phyloP scores from a whole-genome alignment of 2,113 vertebrate genomes.

The Erythrocebus patas region DNA sequence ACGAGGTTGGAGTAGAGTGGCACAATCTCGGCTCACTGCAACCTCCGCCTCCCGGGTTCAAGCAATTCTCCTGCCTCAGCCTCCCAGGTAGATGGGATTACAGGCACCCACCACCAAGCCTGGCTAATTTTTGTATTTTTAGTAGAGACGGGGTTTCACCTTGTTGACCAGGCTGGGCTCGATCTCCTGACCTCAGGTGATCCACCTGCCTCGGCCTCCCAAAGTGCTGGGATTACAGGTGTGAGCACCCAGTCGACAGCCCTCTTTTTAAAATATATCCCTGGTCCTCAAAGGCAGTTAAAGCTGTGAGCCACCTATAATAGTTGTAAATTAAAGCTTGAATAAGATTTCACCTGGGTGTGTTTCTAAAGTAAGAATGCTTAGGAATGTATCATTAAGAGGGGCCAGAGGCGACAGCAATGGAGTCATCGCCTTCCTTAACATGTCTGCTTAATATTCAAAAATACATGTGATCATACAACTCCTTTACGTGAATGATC shows the following conservation, averaged over 20 bases:
- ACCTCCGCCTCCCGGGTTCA: no score
- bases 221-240: background rate
- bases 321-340: background rate
- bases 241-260: background rate
- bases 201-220: no score
- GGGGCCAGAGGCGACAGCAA: background rate
- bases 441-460: background rate
- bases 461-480: background rate
- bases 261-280: background rate
- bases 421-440: background rate
- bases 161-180: no score
- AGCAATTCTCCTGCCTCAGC: no score
- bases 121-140: no score
- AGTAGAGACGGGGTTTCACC: no score
- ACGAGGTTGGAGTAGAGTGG: background rate
- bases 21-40: no score
- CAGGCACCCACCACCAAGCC: no score
- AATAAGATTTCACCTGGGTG: background rate
- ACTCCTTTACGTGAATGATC: background rate
- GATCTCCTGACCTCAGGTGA: no score
- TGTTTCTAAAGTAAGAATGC: background rate
- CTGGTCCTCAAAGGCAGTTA: background rate
- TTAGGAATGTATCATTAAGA: background rate
- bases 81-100: no score
- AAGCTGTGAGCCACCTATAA: background rate